Base-by-base conservation (phyloP, 1,140 invertebrate genomes). In the Hydropsyche tenuis region DNA sequence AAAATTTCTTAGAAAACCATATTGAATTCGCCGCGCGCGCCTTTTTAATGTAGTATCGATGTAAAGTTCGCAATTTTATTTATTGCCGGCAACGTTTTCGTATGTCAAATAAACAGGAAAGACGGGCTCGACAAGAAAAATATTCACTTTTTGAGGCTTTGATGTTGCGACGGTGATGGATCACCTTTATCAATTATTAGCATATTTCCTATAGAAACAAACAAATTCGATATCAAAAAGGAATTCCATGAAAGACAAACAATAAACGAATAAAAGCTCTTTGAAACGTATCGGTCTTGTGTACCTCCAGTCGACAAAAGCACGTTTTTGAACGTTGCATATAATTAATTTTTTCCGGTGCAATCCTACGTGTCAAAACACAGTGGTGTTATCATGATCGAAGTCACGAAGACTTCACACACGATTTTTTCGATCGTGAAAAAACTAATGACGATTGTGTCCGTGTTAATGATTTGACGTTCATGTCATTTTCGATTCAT, bases 41-140 rank as follows among this genome's bases (percentile, higher is more conserved):
- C 14, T 48, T 18, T 53, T 53, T 20, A 53, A 53, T 53, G 16
- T 20, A 6, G 20, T 7, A 16, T 46, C n/a, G 20, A 20, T 14
- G 56, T n/a, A 12, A 60, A 60, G 22, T 60, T 60, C 23, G 56
- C 56, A 60, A 60, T 60, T 60, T 60, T 60, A 60, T 60, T 60
- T 60, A 60, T 27, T 14, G 23, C 56, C 23, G 12, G 2, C 11
- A 60, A 60, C 11, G 23, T 11, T 60, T 25, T 25, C 20, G 22
- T 60, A 60, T 60, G 23, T 60, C 56, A 27, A 25, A 27, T 60
- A 60, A 60, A 60, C 56, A 25, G 56, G 56, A 25, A 60, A 60
- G 22, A 60, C 56, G 18, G 23, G 51, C 20, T 22, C 56, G 16
- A 48, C 11, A 48, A 48, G 16, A 48, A 25, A 60, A 25, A 60